Evolutionary conservation across 2,113 vertebrate genomes (phyloP).

Genomic region (Deroptyus accipitrinus): DNA sequence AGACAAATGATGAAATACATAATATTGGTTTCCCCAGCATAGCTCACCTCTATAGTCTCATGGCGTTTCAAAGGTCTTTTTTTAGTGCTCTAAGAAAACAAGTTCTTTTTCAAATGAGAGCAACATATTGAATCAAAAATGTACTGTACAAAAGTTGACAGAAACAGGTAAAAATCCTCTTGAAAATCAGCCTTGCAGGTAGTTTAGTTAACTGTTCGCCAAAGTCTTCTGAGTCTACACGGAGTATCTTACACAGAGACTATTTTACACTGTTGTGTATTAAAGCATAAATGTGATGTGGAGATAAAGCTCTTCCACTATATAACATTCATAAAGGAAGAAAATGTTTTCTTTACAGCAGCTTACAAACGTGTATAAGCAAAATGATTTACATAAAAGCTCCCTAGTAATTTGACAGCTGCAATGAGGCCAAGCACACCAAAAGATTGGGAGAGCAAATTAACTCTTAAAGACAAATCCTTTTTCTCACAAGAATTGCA

Average conservation of each 20-base stretch:
- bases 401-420: neutral
- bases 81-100: slow-evolving; percentile 22
- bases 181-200: neutral
- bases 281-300: neutral
- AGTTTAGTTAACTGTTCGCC: neutral
- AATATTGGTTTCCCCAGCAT: slow-evolving; percentile 48
- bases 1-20: slow-evolving; percentile 60
- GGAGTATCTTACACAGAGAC: neutral
- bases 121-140: neutral
- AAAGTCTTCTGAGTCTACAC: neutral
- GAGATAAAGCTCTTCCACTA: neutral
- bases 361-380: neutral
- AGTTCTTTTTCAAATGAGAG: neutral
- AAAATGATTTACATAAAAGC: slow-evolving; percentile 1
- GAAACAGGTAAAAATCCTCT: neutral
- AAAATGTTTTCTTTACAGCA: slow-evolving; percentile 16
- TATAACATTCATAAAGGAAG: neutral
- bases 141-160: neutral
- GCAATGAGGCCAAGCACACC: neutral
- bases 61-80: neutral
- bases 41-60: slow-evolving; percentile 10
- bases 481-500: neutral
- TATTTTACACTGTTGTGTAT: neutral
- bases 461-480: slow-evolving; percentile 1
- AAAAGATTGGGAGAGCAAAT: neutral